Evolutionary conservation across 2,797 vertebrate genomes (phyloP), one percentile per base, ranked within the genome.

Genomic region (Fistularia commersonii): DNA sequence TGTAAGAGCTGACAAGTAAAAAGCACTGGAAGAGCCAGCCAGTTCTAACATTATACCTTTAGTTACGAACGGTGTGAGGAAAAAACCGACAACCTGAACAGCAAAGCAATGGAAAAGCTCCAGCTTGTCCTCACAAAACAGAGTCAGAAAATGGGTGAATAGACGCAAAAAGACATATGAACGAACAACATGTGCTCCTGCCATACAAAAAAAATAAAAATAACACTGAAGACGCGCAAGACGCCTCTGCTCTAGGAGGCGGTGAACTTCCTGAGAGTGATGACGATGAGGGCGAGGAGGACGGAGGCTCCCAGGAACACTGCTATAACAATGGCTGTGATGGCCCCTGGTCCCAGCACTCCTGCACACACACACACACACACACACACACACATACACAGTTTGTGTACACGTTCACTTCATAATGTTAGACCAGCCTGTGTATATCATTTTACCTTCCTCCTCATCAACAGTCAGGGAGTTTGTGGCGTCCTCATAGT

Each of bases 321-420:
- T 0, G 97, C 95, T 3, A 98, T 95, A 68, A 98, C 95, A 10
- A 99, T 96, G 85, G 95, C 95, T 34, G 96, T 92, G 5, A 98
- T 96, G 64, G 95, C 96, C 33, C 97, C 96, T 0, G 95, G 95
- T 39, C 96, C 96, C 76, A 98, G 88, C 0, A 91, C 90, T 37
- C 90, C 96, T 98, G 82, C 35, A 63, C 43, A 66, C 1, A 54
- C 38, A 48, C 32, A 54, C 52, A 63, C 58, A 58, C 47, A 68
- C 12, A 66, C 44, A 61, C 11, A 40, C 47, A 58, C 34, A 57
- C 33, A 49, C 39, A 34, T 40, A 62, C 15, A 49, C 9, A 0
- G n/a, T 14, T 10, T 11, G 3, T 31, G 15, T 42, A 13, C 8
- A 42, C 8, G n/a, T 43, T 6, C 41, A 43, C 11, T 23, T 43